Percentiles rank a stretch among this genome's conserved stretches.
phyloP scores from a whole-genome alignment of 2,888 invertebrate species.

The Cyclophora albipunctata region DNA sequence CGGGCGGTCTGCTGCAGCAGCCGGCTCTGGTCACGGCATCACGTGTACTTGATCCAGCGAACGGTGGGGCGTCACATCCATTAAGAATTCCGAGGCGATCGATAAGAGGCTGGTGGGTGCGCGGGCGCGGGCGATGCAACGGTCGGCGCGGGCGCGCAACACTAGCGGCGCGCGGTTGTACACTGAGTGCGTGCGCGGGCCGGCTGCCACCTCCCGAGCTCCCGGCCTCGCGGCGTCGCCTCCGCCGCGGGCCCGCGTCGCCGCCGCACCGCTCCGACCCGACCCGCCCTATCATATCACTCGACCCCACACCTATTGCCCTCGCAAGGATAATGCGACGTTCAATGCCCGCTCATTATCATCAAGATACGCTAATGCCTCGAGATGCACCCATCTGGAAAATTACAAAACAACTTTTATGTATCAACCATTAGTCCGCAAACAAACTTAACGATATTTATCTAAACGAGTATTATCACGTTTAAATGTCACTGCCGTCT shows the following conservation, averaged over 20 bases:
- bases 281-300: constrained; percentile 57
- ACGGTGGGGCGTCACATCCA: constrained; percentile 46
- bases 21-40: constrained; percentile 37
- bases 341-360: constrained; percentile 57
- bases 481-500: too few relatives aligned
- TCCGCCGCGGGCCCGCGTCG: constrained; percentile 29
- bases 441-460: background rate
- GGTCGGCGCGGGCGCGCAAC: constrained; percentile 64
- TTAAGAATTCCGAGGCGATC: constrained; percentile 46
- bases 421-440: constrained; percentile 4
- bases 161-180: constrained; percentile 64
- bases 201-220: constrained; percentile 58
- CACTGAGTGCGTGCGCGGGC: constrained; percentile 57
- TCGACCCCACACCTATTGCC: constrained; percentile 62
- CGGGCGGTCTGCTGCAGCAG: constrained; percentile 53
- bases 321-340: constrained; percentile 57
- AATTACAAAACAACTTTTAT: constrained; percentile 8
- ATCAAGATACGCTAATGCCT: constrained; percentile 29
- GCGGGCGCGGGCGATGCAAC: constrained; percentile 28
- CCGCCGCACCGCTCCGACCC: constrained; percentile 31
- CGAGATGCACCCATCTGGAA: constrained; percentile 17
- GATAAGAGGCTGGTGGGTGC: constrained; percentile 46
- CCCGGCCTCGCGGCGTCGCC: constrained; percentile 56
- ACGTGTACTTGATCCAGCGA: constrained; percentile 41
- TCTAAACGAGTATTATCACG: too few relatives aligned